These are phyloP conservation scores for Pteronura brasiliensis DNA, from an alignment of 2,113 vertebrate genomes.

Conservation along the genomic window DNA sequence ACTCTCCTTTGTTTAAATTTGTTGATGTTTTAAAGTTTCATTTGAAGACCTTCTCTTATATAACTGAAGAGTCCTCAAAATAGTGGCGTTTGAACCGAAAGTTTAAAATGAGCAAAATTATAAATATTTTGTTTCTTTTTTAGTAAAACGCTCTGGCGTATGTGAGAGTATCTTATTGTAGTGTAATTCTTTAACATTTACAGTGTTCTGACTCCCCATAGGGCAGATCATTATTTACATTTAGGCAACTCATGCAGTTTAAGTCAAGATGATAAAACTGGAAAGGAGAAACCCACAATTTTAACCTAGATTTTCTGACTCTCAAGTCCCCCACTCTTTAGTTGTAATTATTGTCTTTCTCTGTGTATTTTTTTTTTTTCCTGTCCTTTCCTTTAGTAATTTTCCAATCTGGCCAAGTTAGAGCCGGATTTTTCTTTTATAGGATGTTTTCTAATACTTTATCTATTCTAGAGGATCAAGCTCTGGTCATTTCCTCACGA, in stretches of 20 bases:
- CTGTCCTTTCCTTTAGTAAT: conserved; percentile 2
- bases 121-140: conserved; percentile 11
- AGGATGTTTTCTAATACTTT: conserved; percentile 48
- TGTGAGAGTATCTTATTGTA: background rate
- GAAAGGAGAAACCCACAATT: background rate
- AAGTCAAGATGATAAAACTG: conserved; percentile 34
- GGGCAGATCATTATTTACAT: background rate
- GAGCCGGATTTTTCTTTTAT: conserved; percentile 17
- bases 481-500: conserved; percentile 62
- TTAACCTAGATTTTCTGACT: conserved; percentile 28
- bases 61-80: conserved; percentile 44
- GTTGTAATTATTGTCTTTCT: background rate
- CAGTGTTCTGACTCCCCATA: background rate
- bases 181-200: background rate
- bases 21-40: background rate
- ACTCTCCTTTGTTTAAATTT: conserved; percentile 23
- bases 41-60: background rate
- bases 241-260: background rate
- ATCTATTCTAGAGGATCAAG: conserved; percentile 40
- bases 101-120: conserved; percentile 22
- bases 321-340: background rate
- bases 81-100: background rate
- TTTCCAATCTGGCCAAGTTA: background rate
- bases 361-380: background rate
- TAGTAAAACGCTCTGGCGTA: conserved; percentile 4